A percentile compares a stretch with the other conserved stretches of the same genome.
These are phyloP conservation scores for Neodiprion virginianus DNA, from an alignment of 1,140 invertebrate species.

Conservation along the genomic window DNA sequence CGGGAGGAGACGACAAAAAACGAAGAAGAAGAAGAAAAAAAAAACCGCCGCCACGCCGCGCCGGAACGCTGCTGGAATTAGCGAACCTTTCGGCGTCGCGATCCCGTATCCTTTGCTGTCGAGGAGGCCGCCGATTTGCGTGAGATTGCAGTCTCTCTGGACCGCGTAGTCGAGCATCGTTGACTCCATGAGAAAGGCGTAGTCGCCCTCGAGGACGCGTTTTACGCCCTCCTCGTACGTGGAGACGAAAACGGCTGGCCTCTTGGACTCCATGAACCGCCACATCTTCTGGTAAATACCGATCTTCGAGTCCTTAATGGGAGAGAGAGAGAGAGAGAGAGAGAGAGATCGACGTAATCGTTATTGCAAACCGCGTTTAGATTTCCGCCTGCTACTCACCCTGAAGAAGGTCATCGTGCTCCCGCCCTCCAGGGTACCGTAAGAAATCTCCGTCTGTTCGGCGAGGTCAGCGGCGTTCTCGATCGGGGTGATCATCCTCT, in stretches of 20 bases:
- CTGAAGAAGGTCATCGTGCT: constrained; percentile 98
- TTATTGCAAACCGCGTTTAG: not conserved
- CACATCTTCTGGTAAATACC: constrained; percentile 98
- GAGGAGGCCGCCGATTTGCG: constrained; percentile 94
- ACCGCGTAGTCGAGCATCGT: constrained; percentile 97
- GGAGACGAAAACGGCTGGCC: constrained; percentile 84
- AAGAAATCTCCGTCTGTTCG: constrained; percentile 91
- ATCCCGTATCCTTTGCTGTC: constrained; percentile 94
- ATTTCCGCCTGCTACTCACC: constrained; percentile 63
- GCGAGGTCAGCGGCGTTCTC: constrained; percentile 95
- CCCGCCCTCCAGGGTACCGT: constrained; percentile 91
- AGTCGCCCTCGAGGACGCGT: constrained; percentile 86
- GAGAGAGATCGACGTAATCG: not conserved
- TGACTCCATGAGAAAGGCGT: constrained; percentile 98
- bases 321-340: too few species aligned
- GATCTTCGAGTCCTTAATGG: constrained; percentile 88
- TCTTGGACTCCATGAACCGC: constrained; percentile 89
- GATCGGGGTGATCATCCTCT: constrained; percentile 95
- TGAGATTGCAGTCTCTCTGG: constrained; percentile 96
- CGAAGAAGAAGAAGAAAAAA: not conserved
- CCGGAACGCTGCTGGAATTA: constrained; percentile 9
- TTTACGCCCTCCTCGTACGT: constrained; percentile 90
- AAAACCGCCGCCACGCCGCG: not conserved
- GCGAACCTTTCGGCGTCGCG: constrained; percentile 81
- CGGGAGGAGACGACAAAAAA: too few species aligned